Evolutionary conservation across 2,113 vertebrate species (phyloP).

Genomic region (Podocnemis expansa): DNA sequence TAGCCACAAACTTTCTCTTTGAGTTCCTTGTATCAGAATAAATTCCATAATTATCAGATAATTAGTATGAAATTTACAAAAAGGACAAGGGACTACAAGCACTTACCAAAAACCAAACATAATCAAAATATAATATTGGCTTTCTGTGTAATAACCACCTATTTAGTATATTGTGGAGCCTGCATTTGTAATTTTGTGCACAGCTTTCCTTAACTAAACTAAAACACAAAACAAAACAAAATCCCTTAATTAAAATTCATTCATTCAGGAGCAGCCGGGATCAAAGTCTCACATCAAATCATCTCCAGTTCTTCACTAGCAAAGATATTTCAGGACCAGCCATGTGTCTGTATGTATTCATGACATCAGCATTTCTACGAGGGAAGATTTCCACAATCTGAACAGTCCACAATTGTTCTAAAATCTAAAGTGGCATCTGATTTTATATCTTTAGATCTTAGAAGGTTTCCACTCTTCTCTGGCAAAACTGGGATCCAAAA

Average conservation of each 20-base stretch:
- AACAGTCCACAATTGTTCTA: neutral
- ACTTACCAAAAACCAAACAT: neutral
- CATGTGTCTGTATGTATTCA: accelerated
- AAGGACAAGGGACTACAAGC: neutral
- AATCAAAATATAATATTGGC: conserved; percentile 1
- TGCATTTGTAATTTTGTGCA: neutral
- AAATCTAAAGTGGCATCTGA: neutral
- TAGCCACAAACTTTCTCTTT: neutral
- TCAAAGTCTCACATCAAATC: neutral
- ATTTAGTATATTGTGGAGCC: neutral
- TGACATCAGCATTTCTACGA: accelerated
- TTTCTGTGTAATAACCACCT: neutral
- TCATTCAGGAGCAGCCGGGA: neutral
- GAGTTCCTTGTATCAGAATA: neutral
- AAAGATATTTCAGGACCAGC: neutral
- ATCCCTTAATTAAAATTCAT: neutral
- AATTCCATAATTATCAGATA: conserved; percentile 28
- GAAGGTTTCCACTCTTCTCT: neutral
- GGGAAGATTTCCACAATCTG: neutral
- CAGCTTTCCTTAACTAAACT: neutral
- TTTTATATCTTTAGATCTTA: neutral
- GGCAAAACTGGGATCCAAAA: neutral
- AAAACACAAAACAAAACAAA: neutral
- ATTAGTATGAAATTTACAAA: conserved; percentile 53
- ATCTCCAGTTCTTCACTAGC: neutral